Evolutionary conservation across 2,888 invertebrate genomes (phyloP).

Genomic region (Priocnemis perturbator): DNA sequence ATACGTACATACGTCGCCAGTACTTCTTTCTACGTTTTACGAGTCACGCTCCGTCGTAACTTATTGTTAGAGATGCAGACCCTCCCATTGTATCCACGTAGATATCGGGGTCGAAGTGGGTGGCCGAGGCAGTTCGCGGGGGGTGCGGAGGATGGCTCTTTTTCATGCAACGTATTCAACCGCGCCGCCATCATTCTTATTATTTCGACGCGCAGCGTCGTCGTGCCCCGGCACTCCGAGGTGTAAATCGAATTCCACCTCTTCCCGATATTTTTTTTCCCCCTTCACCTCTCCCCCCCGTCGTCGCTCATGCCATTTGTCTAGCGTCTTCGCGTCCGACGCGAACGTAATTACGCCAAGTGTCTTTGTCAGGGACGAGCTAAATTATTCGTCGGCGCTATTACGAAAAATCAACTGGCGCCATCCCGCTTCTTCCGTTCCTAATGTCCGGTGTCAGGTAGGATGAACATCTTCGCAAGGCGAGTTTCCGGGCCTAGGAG

Average conservation of each 20-base stretch:
- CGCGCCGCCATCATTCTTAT: constrained; percentile 22
- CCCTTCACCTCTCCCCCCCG: too few species aligned
- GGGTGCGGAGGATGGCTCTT: constrained; percentile 7
- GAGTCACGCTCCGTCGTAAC: constrained; percentile 38
- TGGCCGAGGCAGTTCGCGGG: too few species aligned
- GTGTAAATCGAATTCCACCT: constrained; percentile 6
- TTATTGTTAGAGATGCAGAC: constrained; percentile 31
- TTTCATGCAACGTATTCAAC: constrained; percentile 24
- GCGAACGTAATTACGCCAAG: constrained; percentile 33
- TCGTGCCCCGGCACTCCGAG: neutral
- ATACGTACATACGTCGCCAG: neutral
- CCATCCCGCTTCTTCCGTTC: neutral
- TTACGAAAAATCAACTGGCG: neutral
- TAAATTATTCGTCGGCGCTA: constrained; percentile 4
- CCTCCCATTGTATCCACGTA: constrained; percentile 21
- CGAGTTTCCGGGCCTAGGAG: neutral
- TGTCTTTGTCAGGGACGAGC: constrained; percentile 24
- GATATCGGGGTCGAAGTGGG: constrained; percentile 15
- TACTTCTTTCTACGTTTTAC: constrained; percentile 24
- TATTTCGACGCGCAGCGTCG: neutral
- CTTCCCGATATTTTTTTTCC: neutral
- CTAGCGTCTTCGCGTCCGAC: neutral
- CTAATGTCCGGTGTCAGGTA: constrained; percentile 14
- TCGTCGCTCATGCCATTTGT: too few species aligned
- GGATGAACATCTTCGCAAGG: constrained; percentile 9